Percentiles rank a stretch among this genome's conserved stretches.
Evolutionary conservation across 1,140 invertebrate species (phyloP).

Genomic region (Drosophila ohnishii): DNA sequence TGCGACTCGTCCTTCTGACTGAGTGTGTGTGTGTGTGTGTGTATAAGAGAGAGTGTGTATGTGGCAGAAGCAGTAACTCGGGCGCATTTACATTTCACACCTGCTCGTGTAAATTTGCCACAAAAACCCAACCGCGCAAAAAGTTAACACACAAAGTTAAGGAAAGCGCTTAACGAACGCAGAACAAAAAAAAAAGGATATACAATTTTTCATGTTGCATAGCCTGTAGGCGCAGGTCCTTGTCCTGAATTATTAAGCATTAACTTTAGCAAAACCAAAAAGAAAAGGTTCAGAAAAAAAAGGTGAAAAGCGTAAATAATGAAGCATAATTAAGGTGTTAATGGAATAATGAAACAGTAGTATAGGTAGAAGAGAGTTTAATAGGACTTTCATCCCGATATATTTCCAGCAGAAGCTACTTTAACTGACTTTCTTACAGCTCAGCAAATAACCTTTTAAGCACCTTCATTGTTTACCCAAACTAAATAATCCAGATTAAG

Average conservation of each 20-base stretch:
- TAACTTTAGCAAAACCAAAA: not conserved
- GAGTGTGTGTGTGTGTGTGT: slow-evolving; percentile 6
- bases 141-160: slow-evolving; percentile 70
- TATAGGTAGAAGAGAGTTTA: not conserved
- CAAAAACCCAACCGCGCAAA: slow-evolving; percentile 50
- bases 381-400: not conserved
- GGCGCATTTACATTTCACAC: slow-evolving; percentile 77
- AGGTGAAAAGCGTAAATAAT: slow-evolving; percentile 5
- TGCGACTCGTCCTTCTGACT: slow-evolving; percentile 18
- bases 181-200: slow-evolving; percentile 37
- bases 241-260: slow-evolving; percentile 25
- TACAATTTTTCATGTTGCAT: slow-evolving; percentile 51
- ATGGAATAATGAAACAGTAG: not conserved
- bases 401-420: not conserved
- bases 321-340: slow-evolving; percentile 10
- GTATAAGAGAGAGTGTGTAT: not conserved
- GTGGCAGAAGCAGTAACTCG: slow-evolving; percentile 44
- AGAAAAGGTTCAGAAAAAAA: slow-evolving; percentile 6
- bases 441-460: no score
- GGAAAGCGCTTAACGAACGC: slow-evolving; percentile 54
- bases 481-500: not conserved
- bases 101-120: slow-evolving; percentile 56
- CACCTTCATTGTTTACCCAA: not conserved
- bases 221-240: slow-evolving; percentile 30
- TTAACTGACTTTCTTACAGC: no score